Base-by-base conservation (phyloP, 2,797 vertebrate genomes). In the Pseudochirops cupreus region DNA sequence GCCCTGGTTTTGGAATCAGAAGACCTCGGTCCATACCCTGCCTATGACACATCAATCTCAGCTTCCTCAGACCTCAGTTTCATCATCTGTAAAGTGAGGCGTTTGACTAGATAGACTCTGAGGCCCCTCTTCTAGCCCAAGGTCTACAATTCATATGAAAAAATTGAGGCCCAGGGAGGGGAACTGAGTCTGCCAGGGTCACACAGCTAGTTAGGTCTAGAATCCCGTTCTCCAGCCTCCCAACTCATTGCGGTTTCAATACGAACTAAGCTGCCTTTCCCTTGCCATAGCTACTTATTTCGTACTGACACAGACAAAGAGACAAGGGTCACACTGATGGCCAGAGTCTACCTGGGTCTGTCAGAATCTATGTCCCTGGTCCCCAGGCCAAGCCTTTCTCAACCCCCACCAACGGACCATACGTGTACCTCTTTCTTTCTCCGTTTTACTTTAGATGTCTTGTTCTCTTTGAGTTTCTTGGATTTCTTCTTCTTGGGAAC, bases 341-440 rank as follows among this genome's bases (percentile, higher is more conserved):
- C 53, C 53, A 52, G 33, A 91, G 29, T 29, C 87, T 53, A 7
- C 91, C 57, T 52, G 67, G 28, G 16, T 0, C 7, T 24, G 67
- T 18, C 67, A 82, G 1, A 9, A 11, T 26, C 24, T 46, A 87
- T 0, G 2, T 0, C 0, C 1, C 0, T 59, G 90, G 91, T 87
- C 91, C 18, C 90, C 52, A 54, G 52, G 21, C 59, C 46, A 3
- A 5, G 53, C 9, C 53, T 39, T 0, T 0, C 33, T 0, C 0
- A 0, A 0, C 53, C 55, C 14, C 0, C 0, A 0, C 52, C 94
- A 24, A 31, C 0, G 13, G 28, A 5, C 31, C 56, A 10, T 52
- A n/a, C 56, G 5, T 95, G 39, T 98, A 99, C 99, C 99, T 99
- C 99, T 98, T 99, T 99, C 99, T 99, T 99, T 98, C 99, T 99